Conservation (phyloP, 1,140 invertebrate genomes). For the Lepidostoma basale region DNA sequence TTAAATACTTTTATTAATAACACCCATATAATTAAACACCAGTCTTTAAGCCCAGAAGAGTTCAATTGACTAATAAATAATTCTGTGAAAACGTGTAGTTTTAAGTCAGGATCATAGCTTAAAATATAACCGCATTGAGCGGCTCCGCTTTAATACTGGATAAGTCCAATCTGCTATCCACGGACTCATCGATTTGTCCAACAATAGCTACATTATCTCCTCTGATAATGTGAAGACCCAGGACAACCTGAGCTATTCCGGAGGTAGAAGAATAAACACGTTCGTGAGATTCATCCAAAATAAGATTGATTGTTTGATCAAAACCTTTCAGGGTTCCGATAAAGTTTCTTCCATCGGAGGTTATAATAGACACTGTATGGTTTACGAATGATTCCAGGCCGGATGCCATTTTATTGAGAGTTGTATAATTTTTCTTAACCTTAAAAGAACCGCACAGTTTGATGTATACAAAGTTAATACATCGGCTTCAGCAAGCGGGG, state of each 20-base stretch:
- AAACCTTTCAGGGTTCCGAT: slow-evolving; percentile 84
- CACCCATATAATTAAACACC: no score
- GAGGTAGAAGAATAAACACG: slow-evolving; percentile 90
- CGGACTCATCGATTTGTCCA: slow-evolving; percentile 89
- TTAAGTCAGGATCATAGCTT: no score
- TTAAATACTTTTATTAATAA: no score
- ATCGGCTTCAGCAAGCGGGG: no score
- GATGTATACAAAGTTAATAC: no score
- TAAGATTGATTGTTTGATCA: slow-evolving; percentile 98
- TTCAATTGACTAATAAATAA: no score
- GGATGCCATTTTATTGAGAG: slow-evolving; percentile 80
- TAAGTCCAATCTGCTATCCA: slow-evolving; percentile 85
- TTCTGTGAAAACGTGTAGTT: no score
- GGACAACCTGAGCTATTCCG: slow-evolving; percentile 94
- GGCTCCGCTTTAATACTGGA: slow-evolving; percentile 88
- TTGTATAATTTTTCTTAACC: no score
- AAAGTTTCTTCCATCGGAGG: slow-evolving; percentile 93
- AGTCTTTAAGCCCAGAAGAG: no score
- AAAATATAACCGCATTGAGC: slow-evolving; percentile 52
- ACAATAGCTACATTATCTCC: slow-evolving; percentile 97
- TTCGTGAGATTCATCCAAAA: slow-evolving; percentile 97
- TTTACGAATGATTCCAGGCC: slow-evolving; percentile 86
- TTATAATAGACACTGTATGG: slow-evolving; percentile 92
- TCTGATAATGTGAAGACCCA: slow-evolving; percentile 95
- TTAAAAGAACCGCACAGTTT: no score